Evolutionary conservation across 2,888 invertebrate species (phyloP).

Genomic region (Conops quadrifasciatus): DNA sequence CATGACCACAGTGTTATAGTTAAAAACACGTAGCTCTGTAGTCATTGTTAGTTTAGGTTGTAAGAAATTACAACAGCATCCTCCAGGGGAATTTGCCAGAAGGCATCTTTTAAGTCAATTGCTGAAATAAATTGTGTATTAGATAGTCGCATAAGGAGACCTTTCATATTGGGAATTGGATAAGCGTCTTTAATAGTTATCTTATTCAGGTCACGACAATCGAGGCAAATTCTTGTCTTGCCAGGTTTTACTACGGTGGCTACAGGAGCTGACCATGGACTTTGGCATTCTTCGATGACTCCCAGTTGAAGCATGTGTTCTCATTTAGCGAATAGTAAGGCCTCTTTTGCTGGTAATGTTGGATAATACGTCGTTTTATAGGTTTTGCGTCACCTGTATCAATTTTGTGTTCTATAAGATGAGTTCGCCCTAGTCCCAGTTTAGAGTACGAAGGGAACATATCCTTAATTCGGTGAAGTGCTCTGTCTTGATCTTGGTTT

Average conservation of each 20-base stretch:
- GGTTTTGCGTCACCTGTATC: too few relatives aligned
- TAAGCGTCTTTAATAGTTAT: conserved; percentile 7
- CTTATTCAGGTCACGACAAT: conserved; percentile 31
- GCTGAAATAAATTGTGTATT: not conserved
- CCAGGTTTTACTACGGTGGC: conserved; percentile 36
- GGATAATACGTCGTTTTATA: too few relatives aligned
- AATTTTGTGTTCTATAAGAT: too few relatives aligned
- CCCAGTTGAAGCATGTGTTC: conserved; percentile 34
- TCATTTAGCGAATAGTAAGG: too few relatives aligned
- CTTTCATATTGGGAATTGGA: conserved; percentile 37
- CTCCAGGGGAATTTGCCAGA: conserved; percentile 35
- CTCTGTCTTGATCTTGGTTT: not conserved
- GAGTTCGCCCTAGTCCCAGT: conserved; percentile 31
- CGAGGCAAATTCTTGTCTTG: conserved; percentile 36
- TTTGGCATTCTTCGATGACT: conserved; percentile 36
- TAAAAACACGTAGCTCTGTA: too few relatives aligned
- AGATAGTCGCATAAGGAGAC: conserved; percentile 6
- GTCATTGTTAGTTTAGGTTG: too few relatives aligned
- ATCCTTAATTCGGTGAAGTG: not conserved
- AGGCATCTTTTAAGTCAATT: too few relatives aligned
- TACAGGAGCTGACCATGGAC: conserved; percentile 37
- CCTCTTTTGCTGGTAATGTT: too few relatives aligned
- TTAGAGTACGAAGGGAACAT: conserved; percentile 30
- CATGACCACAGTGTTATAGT: too few relatives aligned
- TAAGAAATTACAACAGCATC: too few relatives aligned